A percentile compares a stretch with the other conserved stretches of the same genome.
Evolutionary conservation across 2,888 invertebrate genomes (phyloP).

Genomic region (Petrophora chlorosata): DNA sequence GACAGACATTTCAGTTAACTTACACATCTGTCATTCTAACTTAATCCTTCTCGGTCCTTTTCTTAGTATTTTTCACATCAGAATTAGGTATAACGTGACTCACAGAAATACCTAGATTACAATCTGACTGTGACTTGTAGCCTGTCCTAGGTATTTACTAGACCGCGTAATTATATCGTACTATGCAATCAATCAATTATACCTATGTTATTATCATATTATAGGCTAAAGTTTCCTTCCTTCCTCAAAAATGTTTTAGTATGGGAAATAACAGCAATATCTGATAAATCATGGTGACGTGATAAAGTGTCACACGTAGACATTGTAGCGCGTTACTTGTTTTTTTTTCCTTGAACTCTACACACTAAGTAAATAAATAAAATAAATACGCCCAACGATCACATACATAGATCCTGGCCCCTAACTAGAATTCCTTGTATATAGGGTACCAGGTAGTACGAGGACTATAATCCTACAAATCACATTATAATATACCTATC

Average conservation of each 20-base stretch:
- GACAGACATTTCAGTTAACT: too few species aligned
- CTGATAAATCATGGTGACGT: background rate
- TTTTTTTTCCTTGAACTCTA: too few species aligned
- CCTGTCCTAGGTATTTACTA: constrained; percentile 20
- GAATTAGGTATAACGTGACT: constrained; percentile 18
- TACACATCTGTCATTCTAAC: too few species aligned
- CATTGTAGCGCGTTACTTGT: too few species aligned
- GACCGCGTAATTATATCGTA: constrained; percentile 18
- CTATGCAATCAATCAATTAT: constrained; percentile 27
- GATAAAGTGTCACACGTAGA: too few species aligned
- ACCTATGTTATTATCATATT: constrained; percentile 4
- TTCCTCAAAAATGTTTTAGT: constrained; percentile 7
- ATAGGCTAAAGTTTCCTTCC: constrained; percentile 19
- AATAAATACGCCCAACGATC: too few species aligned
- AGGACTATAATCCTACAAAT: too few species aligned
- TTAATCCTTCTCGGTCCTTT: background rate
- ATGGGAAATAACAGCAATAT: constrained; percentile 7
- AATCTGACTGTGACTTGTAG: constrained; percentile 15
- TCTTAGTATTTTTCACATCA: constrained; percentile 3
- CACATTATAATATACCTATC: too few species aligned
- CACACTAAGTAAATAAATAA: too few species aligned
- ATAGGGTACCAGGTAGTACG: too few species aligned
- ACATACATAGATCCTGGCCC: too few species aligned
- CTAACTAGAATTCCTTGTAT: too few species aligned
- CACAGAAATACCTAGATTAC: constrained; percentile 19